phyloP scores from a whole-genome alignment of 2,797 vertebrate species.

The Lophura swinhoii region DNA sequence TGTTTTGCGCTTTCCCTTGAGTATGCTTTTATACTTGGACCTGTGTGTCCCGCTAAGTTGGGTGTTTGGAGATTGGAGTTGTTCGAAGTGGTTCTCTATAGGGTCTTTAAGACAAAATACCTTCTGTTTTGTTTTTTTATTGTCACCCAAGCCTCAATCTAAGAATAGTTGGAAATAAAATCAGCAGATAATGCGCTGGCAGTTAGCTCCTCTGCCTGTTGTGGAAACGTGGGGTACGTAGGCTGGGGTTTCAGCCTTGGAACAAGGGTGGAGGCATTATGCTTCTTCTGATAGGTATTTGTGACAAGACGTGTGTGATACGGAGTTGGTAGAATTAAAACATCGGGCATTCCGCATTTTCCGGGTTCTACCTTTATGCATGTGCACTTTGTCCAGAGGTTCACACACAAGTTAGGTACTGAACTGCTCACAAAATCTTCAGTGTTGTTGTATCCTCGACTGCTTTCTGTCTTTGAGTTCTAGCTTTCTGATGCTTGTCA shows the following conservation, averaged over 20 bases:
- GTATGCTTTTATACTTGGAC: not conserved
- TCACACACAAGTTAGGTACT: not conserved
- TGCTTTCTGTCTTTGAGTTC: not conserved
- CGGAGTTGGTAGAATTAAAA: not conserved
- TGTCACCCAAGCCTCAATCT: not conserved
- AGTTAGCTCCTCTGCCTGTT: not conserved
- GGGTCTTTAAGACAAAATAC: not conserved
- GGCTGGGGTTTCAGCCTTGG: not conserved
- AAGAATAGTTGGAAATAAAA: not conserved
- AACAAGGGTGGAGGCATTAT: not conserved
- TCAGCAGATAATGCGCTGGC: not conserved
- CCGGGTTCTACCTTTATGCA: not conserved
- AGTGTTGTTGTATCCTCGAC: not conserved
- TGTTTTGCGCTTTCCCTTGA: not conserved
- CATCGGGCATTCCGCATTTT: not conserved
- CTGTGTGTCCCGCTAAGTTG: not conserved
- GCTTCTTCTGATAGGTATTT: fast-evolving
- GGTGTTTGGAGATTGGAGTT: not conserved
- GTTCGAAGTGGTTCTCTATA: not conserved
- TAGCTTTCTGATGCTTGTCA: not conserved
- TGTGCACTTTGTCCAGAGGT: not conserved
- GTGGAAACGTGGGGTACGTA: not conserved
- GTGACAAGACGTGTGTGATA: not conserved
- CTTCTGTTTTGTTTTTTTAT: not conserved
- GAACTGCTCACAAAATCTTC: not conserved